These are phyloP conservation scores for Eulemur macaco DNA, from an alignment of 2,113 vertebrate genomes.

Conservation along the genomic window DNA sequence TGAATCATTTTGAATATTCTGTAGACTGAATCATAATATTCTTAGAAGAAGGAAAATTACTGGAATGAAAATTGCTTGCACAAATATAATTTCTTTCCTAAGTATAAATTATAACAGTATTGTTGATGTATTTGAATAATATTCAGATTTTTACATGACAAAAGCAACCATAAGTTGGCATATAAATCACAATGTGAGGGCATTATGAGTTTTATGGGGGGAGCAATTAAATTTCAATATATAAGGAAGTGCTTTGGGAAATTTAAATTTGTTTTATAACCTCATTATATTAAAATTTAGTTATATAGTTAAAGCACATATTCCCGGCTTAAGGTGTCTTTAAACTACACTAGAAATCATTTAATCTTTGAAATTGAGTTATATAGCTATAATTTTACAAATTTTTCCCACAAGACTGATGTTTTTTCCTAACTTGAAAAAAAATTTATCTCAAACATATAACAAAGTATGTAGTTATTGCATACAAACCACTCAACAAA, in stretches of 20 bases:
- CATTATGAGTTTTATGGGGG: conserved; percentile 35
- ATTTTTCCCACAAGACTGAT: not conserved
- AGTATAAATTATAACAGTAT: not conserved
- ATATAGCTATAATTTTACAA: not conserved
- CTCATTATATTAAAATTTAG: conserved; percentile 48
- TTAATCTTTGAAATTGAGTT: conserved; percentile 39
- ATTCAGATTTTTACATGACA: conserved; percentile 31
- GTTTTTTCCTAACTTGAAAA: conserved; percentile 9
- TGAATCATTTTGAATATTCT: conserved; percentile 54
- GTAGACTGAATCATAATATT: not conserved
- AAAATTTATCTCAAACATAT: not conserved
- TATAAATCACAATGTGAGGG: conserved; percentile 24
- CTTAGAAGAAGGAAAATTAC: not conserved
- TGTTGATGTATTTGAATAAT: conserved; percentile 43
- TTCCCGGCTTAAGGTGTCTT: not conserved
- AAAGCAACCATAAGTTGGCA: not conserved
- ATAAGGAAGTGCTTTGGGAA: conserved; percentile 12
- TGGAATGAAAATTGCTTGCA: not conserved
- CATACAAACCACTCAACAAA: not conserved
- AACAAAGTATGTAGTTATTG: not conserved
- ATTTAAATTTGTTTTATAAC: conserved; percentile 63
- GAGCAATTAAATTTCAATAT: conserved; percentile 62
- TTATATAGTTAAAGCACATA: not conserved
- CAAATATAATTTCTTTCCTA: not conserved
- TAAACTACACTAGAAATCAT: not conserved